Percentiles rank a stretch among this genome's conserved stretches.
Evolutionary conservation across 2,113 vertebrate species (phyloP).

Genomic region (Tricholaema leucomelas): DNA sequence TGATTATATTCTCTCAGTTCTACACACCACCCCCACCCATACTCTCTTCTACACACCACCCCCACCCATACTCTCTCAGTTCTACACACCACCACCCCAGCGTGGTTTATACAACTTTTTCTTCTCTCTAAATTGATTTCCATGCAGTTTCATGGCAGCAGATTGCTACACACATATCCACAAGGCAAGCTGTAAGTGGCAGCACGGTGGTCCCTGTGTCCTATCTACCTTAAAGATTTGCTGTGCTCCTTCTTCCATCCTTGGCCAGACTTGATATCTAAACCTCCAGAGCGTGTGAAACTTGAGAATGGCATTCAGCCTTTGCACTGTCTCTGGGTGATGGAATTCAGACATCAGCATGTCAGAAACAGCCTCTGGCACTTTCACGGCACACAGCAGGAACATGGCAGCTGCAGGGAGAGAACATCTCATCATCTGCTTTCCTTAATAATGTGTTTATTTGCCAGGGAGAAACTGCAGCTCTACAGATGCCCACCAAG

Average conservation of each 20-base stretch:
- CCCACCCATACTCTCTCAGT: no score
- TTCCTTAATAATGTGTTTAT: not conserved
- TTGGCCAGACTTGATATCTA: conserved; percentile 98
- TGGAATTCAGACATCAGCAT: conserved; percentile 99
- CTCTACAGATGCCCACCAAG: not conserved
- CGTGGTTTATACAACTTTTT: not conserved
- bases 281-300: conserved; percentile 98
- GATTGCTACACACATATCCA: not conserved
- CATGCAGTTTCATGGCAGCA: not conserved
- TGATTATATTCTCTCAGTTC: not conserved
- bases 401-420: conserved; percentile 92
- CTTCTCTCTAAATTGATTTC: not conserved
- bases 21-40: no score
- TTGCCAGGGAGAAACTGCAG: not conserved
- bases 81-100: not conserved
- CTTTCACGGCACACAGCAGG: conserved; percentile 96
- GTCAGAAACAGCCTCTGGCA: conserved; percentile 93
- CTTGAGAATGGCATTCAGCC: conserved; percentile 93
- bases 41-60: not conserved
- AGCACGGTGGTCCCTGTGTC: not conserved
- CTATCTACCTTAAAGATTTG: conserved; percentile 95
- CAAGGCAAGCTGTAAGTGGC: not conserved
- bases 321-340: conserved; percentile 93
- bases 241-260: conserved; percentile 98
- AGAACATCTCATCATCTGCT: not conserved